Evolutionary conservation across 2,888 invertebrate genomes (phyloP), one percentile per base, ranked within the genome.

Genomic region (Limenitis camilla): DNA sequence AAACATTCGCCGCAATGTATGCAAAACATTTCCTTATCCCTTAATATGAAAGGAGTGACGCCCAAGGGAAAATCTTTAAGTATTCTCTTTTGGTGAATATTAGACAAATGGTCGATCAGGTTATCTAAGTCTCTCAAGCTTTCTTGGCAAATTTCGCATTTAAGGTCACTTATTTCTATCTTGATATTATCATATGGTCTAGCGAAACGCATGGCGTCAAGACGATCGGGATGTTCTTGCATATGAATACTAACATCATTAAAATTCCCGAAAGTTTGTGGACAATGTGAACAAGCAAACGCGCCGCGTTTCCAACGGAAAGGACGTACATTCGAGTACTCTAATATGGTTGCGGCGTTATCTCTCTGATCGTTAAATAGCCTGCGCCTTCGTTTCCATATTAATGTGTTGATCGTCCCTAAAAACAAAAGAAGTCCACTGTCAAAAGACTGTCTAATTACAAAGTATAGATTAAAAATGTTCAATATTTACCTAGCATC

Each of bases 261-360:
- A 50, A 84, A 76, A 57, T 84, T 78, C 1, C 74, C 78, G 47
- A 78, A 85, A 0, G 72, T 67, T 33, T 66, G 64, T 0, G 78
- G 64, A 54, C 86, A 87, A 60, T 68, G 78, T 1, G 75, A 80
- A 56, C 86, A 87, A 32, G 69, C 68, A 59, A 82, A 87, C 4
- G 70, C 60, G 0, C 85, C 84, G 6, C 79, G 68, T 36, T 71
- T 74, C 81, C 81, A 84, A 56, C 83, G 72, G 65, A 87, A 87
- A 0, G 86, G 86, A 53, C 76, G 76, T 30, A 69, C 75, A 67
- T 81, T 86, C 33, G 85, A 83, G 65, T 67, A 78, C 64, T 82
- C 77, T 53, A 86, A 66, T 50, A 86, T 76, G 52, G 80, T 67
- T 36, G 75, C 77, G 46, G 85, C 84, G 64, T 86, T 85, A 72